Conservation (phyloP, 2,888 invertebrate species). For the Drosophila nr. perissopoda region DNA sequence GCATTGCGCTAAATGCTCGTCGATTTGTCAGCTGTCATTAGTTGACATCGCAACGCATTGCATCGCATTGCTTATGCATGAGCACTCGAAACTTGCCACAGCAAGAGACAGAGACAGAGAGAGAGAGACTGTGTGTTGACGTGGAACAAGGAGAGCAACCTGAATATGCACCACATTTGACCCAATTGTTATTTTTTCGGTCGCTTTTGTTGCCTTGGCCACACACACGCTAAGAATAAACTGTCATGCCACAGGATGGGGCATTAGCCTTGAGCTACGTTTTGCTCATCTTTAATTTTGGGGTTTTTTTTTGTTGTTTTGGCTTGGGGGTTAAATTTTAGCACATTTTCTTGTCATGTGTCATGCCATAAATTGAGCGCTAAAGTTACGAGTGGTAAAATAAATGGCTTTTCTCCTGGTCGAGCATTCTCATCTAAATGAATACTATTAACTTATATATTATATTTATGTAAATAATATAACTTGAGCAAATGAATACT, state of each 20-base stretch:
- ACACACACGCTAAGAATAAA: constrained; percentile 61
- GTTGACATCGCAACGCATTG: constrained; percentile 3
- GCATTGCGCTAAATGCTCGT: constrained; percentile 29
- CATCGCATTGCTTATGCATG: constrained; percentile 24
- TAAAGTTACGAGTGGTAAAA: constrained; percentile 1
- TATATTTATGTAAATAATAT: neutral
- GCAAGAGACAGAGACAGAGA: neutral
- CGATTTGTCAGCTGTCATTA: constrained; percentile 50
- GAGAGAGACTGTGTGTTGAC: constrained; percentile 1
- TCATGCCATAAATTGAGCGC: constrained; percentile 13
- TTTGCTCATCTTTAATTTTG: neutral
- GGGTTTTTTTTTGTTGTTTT: too few species aligned
- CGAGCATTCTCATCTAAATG: neutral
- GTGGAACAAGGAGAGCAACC: constrained; percentile 26
- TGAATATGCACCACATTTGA: constrained; percentile 45
- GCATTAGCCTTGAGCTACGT: constrained; percentile 53
- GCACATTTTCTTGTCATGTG: constrained; percentile 22
- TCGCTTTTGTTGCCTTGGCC: constrained; percentile 51
- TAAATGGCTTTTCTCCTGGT: neutral
- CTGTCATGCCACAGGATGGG: constrained; percentile 46
- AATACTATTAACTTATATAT: neutral
- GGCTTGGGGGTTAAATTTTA: neutral
- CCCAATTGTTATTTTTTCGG: constrained; percentile 49
- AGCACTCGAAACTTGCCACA: constrained; percentile 19
- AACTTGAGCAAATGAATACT: neutral